phyloP scores from a whole-genome alignment of 2,113 vertebrate species.

The Carollia perspicillata region DNA sequence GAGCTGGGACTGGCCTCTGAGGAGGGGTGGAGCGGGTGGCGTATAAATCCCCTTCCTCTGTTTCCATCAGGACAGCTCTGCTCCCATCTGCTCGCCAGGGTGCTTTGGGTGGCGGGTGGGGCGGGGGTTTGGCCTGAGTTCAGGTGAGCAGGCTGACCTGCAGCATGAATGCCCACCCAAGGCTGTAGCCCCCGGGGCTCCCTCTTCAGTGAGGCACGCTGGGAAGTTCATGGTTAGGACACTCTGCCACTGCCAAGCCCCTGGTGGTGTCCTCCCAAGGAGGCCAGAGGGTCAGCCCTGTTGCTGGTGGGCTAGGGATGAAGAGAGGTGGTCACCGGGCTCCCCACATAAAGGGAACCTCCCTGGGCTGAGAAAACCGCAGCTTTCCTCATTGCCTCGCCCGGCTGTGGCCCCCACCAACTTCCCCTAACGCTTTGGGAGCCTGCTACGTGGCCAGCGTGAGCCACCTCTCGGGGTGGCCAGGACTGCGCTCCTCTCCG shows the following conservation, averaged over 20 bases:
- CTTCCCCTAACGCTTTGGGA: background rate
- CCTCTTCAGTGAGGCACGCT: background rate
- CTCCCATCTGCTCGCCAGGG: background rate
- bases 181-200: background rate
- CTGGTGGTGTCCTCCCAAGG: background rate
- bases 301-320: background rate
- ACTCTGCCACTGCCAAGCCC: background rate
- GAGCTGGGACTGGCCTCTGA: rapidly evolving
- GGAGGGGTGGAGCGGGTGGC: too few species aligned
- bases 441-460: background rate
- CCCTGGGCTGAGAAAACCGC: too few species aligned
- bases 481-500: background rate
- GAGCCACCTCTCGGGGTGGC: background rate
- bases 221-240: background rate
- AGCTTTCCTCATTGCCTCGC: background rate
- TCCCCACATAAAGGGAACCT: background rate
- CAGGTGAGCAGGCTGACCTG: background rate
- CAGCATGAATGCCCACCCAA: rapidly evolving
- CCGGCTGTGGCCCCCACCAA: background rate
- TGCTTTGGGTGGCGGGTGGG: background rate
- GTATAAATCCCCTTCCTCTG: rapidly evolving
- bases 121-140: background rate
- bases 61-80: background rate
- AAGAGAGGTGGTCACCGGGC: background rate
- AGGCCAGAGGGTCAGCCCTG: background rate